Percentiles rank a stretch among this genome's conserved stretches.
Evolutionary conservation across 1,140 invertebrate species (phyloP).

Genomic region (Heliothis subflexa): DNA sequence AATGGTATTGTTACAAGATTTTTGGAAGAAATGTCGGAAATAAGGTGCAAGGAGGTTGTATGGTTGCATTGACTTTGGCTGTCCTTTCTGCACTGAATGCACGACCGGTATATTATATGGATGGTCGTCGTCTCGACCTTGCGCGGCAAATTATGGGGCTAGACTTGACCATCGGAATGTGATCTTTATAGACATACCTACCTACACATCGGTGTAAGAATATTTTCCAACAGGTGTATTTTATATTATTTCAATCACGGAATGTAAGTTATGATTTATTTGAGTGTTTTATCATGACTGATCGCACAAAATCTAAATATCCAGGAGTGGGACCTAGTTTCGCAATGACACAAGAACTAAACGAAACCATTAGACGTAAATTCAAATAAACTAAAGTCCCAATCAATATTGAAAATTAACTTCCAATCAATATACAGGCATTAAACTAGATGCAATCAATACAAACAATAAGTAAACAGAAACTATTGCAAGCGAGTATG

Average conservation of each 20-base stretch:
- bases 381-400: not conserved
- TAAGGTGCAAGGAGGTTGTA: constrained; percentile 18
- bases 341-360: not conserved
- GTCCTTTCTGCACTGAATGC: constrained; percentile 1
- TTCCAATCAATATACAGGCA: not conserved
- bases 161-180: not conserved
- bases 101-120: not conserved
- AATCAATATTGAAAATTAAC: not conserved
- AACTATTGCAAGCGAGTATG: not conserved
- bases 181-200: not conserved
- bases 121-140: constrained; percentile 26
- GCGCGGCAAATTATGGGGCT: not conserved
- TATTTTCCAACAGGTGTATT: not conserved
- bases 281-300: no score
- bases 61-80: constrained; percentile 1
- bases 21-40: constrained; percentile 23
- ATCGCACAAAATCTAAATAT: no score
- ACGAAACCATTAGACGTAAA: no score
- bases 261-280: no score
- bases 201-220: not conserved
- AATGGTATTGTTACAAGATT: constrained; percentile 13
- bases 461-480: constrained; percentile 16
- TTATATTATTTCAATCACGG: not conserved
- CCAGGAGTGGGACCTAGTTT: no score
- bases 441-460: not conserved